phyloP scores from a whole-genome alignment of 2,888 invertebrate species.

The Melangyna quadrimaculata region DNA sequence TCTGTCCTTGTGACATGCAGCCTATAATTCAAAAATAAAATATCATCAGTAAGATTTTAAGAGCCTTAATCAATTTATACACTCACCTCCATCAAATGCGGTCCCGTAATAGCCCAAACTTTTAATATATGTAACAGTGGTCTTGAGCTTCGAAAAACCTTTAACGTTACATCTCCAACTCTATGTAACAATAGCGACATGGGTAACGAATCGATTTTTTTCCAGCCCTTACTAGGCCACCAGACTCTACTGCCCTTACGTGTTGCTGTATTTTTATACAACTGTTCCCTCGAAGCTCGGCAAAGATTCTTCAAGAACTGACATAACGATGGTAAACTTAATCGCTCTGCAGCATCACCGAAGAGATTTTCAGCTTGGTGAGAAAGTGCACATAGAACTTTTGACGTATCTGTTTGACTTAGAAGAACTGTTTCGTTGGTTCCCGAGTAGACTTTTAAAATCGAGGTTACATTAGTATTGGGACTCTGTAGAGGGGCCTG shows the following conservation, averaged over 20 bases:
- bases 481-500: conserved; percentile 87
- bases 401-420: conserved; percentile 90
- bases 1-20: conserved; percentile 94
- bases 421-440: conserved; percentile 83
- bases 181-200: conserved; percentile 88
- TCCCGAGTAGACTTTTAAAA: conserved; percentile 80
- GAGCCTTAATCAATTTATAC: neutral
- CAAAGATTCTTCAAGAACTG: conserved; percentile 92
- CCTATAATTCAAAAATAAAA: conserved; percentile 82
- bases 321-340: conserved; percentile 91
- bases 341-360: conserved; percentile 92
- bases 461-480: conserved; percentile 81
- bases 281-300: conserved; percentile 90
- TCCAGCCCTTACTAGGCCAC: conserved; percentile 81
- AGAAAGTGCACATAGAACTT: conserved; percentile 93
- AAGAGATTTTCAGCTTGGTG: conserved; percentile 95
- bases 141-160: conserved; percentile 92
- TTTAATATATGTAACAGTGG: conserved; percentile 95
- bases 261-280: conserved; percentile 81
- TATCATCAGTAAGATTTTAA: neutral
- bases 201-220: conserved; percentile 81
- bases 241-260: conserved; percentile 81
- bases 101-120: conserved; percentile 95
- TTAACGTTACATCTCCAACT: conserved; percentile 93
- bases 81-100: conserved; percentile 94